Evolutionary conservation across 2,888 invertebrate genomes (phyloP), one percentile per base, ranked within the genome.

Genomic region (Allygus modestus): DNA sequence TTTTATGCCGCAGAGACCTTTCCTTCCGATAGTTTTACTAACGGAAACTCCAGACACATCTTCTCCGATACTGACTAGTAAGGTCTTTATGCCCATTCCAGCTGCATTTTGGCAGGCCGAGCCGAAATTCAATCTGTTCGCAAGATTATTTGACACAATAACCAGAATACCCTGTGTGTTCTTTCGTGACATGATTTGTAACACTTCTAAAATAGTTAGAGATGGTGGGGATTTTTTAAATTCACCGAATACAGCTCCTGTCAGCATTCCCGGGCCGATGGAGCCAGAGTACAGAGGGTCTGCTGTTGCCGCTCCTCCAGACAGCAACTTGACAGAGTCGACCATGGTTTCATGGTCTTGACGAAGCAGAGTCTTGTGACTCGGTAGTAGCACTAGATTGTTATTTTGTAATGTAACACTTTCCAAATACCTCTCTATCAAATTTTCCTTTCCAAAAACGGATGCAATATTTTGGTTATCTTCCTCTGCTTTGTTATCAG

Each of bases 1-100:
- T 20, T 93, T 87, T 20, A 92, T 91, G 1, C 94, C 94, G 87
- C 92, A 91, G 58, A 94, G 90, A 54, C 94, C 93, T 90, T 93
- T 89, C 86, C 92, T 89, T 1, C 93, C 93, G 20, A 92, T 92
- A 9, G 88, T 88, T 28, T 90, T 89, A 26, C 87, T 85, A 11
- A 86, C 81, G 0, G 90, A 89, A 84, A 90, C 90, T 83, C 90
- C 90, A 17, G 82, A 83, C 83, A 90, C 90, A 83, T 91, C 91
- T 61, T 91, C 91, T 2, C 88, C 89, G 5, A 90, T 89, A 1
- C 54, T 82, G 26, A 86, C 46, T 37, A 82, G 81, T 33, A 85
- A 79, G 1, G 84, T 58, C 17, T 83, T 73, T 33, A 84, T 77
- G 43, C 84, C 85, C 75, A 86, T 85, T 28, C 69, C 41, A 15